Evolutionary conservation across 2,888 invertebrate genomes (phyloP).

Genomic region (Phengaris alcon): DNA sequence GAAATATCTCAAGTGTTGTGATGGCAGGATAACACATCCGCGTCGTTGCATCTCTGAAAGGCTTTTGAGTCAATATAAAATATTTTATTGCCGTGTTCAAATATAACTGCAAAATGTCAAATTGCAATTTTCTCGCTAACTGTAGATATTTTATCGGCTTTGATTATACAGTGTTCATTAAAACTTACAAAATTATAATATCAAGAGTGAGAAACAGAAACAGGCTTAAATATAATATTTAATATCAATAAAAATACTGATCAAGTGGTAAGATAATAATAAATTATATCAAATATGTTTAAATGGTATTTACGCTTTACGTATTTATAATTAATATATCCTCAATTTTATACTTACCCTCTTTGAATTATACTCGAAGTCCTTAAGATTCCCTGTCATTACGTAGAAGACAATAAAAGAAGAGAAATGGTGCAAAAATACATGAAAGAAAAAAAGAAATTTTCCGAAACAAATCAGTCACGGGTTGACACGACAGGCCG

Average conservation of each 20-base stretch:
- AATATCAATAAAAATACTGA: too few relatives aligned
- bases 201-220: too few relatives aligned
- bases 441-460: conserved; percentile 31
- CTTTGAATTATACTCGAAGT: not conserved
- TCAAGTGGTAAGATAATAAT: too few relatives aligned
- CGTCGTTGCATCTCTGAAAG: conserved; percentile 28
- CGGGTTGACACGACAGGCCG: conserved; percentile 53
- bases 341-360: too few relatives aligned
- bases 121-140: not conserved
- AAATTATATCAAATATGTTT: too few relatives aligned
- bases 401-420: not conserved
- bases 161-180: not conserved
- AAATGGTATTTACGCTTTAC: too few relatives aligned
- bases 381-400: not conserved
- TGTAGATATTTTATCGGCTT: not conserved
- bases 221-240: too few relatives aligned
- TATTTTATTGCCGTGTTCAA: conserved; percentile 21
- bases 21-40: not conserved
- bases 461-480: conserved; percentile 61
- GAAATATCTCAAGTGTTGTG: not conserved
- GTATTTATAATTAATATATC: too few relatives aligned
- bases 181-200: too few relatives aligned
- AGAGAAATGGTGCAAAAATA: conserved; percentile 14
- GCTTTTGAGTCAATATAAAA: conserved; percentile 27
- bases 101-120: conserved; percentile 23